Conservation (phyloP, 2,797 vertebrate genomes). For the Tenualosa thibaudeaui region DNA sequence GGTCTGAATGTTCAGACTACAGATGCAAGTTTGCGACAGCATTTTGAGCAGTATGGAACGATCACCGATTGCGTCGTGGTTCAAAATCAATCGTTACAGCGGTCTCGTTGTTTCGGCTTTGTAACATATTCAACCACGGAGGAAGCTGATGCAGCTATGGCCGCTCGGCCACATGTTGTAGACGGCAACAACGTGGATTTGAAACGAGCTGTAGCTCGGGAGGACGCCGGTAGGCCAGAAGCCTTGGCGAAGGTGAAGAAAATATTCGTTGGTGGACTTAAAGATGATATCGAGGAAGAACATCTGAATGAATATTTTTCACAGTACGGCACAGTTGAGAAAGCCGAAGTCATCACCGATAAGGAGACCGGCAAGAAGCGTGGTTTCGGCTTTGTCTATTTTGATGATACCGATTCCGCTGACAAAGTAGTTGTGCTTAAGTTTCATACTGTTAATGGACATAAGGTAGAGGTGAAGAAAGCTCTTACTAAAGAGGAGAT, state of each 20-base stretch:
- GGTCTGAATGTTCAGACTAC: conserved; percentile 83
- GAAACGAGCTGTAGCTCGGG: conserved; percentile 81
- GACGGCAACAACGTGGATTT: conserved; percentile 83
- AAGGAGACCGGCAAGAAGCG: conserved; percentile 82
- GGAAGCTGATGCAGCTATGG: conserved; percentile 82
- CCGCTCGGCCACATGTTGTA: conserved; percentile 79
- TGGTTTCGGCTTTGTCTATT: conserved; percentile 83
- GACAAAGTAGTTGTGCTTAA: conserved; percentile 82
- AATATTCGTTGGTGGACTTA: conserved; percentile 81
- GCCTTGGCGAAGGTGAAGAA: conserved; percentile 84
- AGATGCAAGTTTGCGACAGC: conserved; percentile 78
- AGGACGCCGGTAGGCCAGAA: conserved; percentile 80
- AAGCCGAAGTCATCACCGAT: conserved; percentile 81
- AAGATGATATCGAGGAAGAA: conserved; percentile 77
- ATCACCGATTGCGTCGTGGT: conserved; percentile 85
- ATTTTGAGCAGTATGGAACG: conserved; percentile 81
- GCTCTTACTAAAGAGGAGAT: conserved; percentile 82
- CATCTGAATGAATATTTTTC: conserved; percentile 80
- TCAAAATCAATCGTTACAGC: conserved; percentile 78
- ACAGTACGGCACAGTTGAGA: conserved; percentile 80
- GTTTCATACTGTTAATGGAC: conserved; percentile 82
- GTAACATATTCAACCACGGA: conserved; percentile 80
- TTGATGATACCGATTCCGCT: conserved; percentile 79
- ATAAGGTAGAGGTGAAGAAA: conserved; percentile 83
- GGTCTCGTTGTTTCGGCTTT: conserved; percentile 82